Evolutionary conservation across 2,888 invertebrate species (phyloP), one percentile per base, ranked within the genome.

Genomic region (Aricia artaxerxes): DNA sequence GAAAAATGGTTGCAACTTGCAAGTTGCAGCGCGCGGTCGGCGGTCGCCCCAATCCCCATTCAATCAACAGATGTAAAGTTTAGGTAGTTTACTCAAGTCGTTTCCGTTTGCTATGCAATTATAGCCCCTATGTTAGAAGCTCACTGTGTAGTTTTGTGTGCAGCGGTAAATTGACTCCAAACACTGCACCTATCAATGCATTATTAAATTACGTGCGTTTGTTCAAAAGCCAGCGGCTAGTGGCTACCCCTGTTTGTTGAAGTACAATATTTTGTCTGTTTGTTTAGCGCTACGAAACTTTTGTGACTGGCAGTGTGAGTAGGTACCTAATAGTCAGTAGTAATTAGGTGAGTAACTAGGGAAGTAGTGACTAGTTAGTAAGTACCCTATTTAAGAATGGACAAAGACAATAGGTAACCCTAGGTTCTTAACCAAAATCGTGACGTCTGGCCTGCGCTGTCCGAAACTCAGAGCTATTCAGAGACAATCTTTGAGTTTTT

Each of bases 31-130:
- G 86, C 53, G 16, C 57, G 40, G 40, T 5, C 40, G 40, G 40
- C 40, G 86, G 82, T 83, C 83, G 79, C 83, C 79, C 83, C 84
- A 86, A 24, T 24, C 35, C 35, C 35, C 35, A 35, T 85, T 86
- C 85, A 86, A 80, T 82, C 85, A 85, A 85, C 87, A 88, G 87
- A 88, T 87, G 87, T 84, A 84, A 80, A 80, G 77, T 57, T 75
- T 76, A 79, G 79, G 78, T 80, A 79, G 75, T 76, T 81, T 77
- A 78, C 60, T 78, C 80, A 78, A 80, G 80, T 79, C 73, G 78
- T 78, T 35, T 73, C 73, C 64, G 53, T 64, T 60, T 76, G 64
- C 13, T 64, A 40, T 76, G n/a, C 44, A 77, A 49, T 64, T 81
- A 73, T 81, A 31, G 77, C 35, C 77, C 77, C 80, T 80, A 79